Percentiles rank a stretch among this genome's conserved stretches.
Evolutionary conservation across 1,140 invertebrate genomes (phyloP).

Genomic region (Drosophila insularis): DNA sequence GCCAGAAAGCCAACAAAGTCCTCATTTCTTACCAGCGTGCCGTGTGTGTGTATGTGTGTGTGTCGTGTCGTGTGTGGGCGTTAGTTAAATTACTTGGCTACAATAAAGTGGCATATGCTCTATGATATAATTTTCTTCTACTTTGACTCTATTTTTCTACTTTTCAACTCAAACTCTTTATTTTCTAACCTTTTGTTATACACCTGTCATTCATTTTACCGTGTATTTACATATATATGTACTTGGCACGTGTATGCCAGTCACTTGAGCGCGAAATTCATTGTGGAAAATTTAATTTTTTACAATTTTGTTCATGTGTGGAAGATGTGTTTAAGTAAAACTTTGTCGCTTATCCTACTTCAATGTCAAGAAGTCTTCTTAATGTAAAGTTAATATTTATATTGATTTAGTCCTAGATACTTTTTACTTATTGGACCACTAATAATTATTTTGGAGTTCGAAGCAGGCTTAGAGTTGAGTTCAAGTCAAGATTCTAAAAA

Average conservation of each 20-base stretch:
- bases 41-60: background rate
- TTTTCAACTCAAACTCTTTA: background rate
- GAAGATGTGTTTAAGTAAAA: background rate
- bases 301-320: background rate
- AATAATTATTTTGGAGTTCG: too few species aligned
- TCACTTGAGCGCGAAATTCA: background rate
- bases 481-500: too few species aligned
- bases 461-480: too few species aligned
- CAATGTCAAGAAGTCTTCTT: background rate
- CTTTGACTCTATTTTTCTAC: conserved; percentile 7
- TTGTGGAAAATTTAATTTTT: background rate
- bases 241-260: background rate
- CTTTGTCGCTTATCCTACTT: background rate
- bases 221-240: background rate
- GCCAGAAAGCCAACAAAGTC: background rate
- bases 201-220: conserved; percentile 8
- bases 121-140: conserved; percentile 11
- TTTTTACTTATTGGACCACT: too few species aligned
- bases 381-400: too few species aligned
- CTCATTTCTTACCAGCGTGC: background rate
- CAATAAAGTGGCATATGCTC: conserved; percentile 10
- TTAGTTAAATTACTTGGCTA: conserved; percentile 11
- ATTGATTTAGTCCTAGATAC: too few species aligned
- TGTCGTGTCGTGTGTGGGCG: conserved; percentile 1
- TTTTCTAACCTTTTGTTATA: conserved; percentile 2